Base-by-base conservation (phyloP, 2,888 invertebrate species). In the Volucella bombylans region DNA sequence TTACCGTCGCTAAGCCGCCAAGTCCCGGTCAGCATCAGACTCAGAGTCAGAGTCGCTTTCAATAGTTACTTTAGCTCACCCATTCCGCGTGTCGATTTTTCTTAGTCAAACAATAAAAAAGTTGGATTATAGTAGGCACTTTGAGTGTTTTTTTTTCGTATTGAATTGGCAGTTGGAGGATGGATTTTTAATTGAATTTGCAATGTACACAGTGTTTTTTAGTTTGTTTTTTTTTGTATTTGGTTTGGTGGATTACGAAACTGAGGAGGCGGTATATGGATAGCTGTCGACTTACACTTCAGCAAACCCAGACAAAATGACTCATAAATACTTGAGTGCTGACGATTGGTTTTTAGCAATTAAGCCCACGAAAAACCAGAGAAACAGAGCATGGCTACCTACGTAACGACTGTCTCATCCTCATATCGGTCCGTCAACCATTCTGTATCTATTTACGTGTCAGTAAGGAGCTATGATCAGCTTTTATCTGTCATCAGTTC, bases 101-200 rank as follows among this genome's bases (percentile, higher is more conserved):
- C 18, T 64, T 59, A 64, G 78, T 43, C 72, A 67, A 59, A 57
- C 57, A 57, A 69, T 49, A 39, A 69, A 47, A 18, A 45, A 31
- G 68, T 14, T 49, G 50, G 39, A 50, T n/a, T n/a, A n/a, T n/a
- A n/a, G n/a, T n/a, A n/a, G n/a, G n/a, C n/a, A n/a, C 41, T 65
- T 50, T 54, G 15, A 38, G 12, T 38, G n/a, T 12, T 18, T 43
- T 65, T 41, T 47, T 68, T 31, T 18, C 39, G 9, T 77, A 69
- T 68, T 39, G 23, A 43, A 23, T n/a, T 47, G 64, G 41, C 54
- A 74, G 57, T 23, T 57, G 54, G 59, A 55, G 67, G 68, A 80
- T 73, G 73, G 50, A 72, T 72, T 79, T 78, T 78, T 71, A 78
- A 78, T 78, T 78, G 64, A 78, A 78, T 71, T 78, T 78, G 57